Evolutionary conservation across 2,888 invertebrate genomes (phyloP).

Genomic region (Cheiracanthium punctorium): DNA sequence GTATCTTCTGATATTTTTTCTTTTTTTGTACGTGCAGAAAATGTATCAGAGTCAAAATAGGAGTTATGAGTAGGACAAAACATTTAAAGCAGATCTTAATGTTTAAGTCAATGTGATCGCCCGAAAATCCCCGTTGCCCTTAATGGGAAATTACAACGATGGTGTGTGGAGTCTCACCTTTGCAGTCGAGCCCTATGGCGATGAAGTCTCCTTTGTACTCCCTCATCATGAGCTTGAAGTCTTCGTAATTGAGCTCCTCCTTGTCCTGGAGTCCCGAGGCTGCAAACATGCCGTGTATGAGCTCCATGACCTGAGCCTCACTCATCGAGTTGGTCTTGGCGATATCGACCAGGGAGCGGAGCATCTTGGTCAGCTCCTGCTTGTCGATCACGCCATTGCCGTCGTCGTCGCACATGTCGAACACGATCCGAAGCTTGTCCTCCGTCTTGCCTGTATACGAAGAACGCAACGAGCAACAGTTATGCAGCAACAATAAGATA

Average conservation of each 20-base stretch:
- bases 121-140: too few species aligned
- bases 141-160: too few species aligned
- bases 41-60: too few species aligned
- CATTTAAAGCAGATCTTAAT: too few species aligned
- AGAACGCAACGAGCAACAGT: neutral
- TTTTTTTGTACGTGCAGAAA: too few species aligned
- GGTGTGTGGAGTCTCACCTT: too few species aligned
- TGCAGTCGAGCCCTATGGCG: constrained; percentile 94
- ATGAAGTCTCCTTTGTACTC: constrained; percentile 97
- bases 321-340: constrained; percentile 90
- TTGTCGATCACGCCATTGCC: constrained; percentile 95
- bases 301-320: constrained; percentile 88
- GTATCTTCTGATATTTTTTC: too few species aligned
- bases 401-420: constrained; percentile 98
- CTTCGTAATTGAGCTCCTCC: constrained; percentile 90
- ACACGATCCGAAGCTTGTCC: constrained; percentile 93
- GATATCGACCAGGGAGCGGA: constrained; percentile 93
- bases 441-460: constrained; percentile 82
- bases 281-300: constrained; percentile 96
- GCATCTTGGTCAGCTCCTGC: constrained; percentile 93
- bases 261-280: constrained; percentile 93
- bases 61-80: too few species aligned
- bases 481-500: too few species aligned
- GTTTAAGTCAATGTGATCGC: too few species aligned
- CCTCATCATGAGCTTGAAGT: constrained; percentile 96